A percentile compares a stretch with the other conserved stretches of the same genome.
These are phyloP conservation scores for Salvelinus fontinalis DNA, from an alignment of 2,113 vertebrate genomes.

Conservation along the genomic window DNA sequence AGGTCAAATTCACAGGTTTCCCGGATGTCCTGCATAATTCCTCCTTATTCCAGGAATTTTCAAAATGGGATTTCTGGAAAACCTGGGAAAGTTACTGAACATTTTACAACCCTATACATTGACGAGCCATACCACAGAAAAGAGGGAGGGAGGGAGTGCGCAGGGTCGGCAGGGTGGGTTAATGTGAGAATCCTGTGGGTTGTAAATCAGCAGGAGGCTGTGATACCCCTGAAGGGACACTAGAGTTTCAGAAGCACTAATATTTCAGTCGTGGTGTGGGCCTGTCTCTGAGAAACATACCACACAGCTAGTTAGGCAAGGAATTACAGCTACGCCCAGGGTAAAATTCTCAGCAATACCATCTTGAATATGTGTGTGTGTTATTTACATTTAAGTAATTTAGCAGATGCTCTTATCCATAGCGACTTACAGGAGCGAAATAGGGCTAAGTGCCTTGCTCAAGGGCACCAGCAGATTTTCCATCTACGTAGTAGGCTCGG, in stretches of 20 bases:
- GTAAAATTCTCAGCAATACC: background rate
- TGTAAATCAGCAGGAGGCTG: constrained; percentile 1
- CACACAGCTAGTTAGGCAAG: background rate
- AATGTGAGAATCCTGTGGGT: constrained; percentile 9
- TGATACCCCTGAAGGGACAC: background rate
- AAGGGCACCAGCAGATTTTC: no score
- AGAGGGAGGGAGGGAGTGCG: no score
- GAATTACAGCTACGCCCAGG: constrained; percentile 3
- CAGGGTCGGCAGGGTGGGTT: background rate
- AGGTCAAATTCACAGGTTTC: no score
- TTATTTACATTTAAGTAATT: no score
- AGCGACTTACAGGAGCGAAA: no score
- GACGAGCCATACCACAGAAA: background rate
- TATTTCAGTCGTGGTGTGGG: constrained; percentile 6
- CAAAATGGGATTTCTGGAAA: no score
- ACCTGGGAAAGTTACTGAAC: no score
- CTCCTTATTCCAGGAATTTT: no score
- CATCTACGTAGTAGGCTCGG: no score
- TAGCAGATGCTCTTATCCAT: no score
- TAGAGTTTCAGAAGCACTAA: constrained; percentile 16
- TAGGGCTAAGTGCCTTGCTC: no score
- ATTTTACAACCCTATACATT: background rate
- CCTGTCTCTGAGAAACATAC: constrained; percentile 22
- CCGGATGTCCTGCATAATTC: no score
- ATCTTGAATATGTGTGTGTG: background rate